These are phyloP conservation scores for Tanytarsus gracilentus DNA, from an alignment of 2,888 invertebrate genomes.

Conservation along the genomic window DNA sequence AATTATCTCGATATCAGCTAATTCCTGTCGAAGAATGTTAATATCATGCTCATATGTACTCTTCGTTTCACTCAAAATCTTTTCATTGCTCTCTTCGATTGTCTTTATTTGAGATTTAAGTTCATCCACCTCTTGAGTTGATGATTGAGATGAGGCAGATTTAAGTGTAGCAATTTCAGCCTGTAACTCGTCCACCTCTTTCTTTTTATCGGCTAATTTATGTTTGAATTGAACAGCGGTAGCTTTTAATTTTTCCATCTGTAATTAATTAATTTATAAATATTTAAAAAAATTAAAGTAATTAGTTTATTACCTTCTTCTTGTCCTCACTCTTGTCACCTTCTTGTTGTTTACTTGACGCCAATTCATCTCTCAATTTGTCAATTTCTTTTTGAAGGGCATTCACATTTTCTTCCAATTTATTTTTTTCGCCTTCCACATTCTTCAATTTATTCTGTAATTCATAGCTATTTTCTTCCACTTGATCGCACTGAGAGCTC, in stretches of 20 bases:
- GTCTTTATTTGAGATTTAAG: slow-evolving; percentile 24
- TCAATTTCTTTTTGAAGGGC: not conserved
- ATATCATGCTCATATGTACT: slow-evolving; percentile 29
- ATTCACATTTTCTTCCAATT: not conserved
- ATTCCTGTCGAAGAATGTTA: slow-evolving; percentile 28
- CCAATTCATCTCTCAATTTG: not conserved
- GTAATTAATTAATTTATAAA: not conserved
- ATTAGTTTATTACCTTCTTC: slow-evolving; percentile 1
- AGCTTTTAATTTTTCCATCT: slow-evolving; percentile 20
- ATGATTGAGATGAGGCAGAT: slow-evolving; percentile 33
- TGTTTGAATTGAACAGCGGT: slow-evolving; percentile 17
- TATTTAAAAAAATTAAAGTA: slow-evolving; percentile 1
- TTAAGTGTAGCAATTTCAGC: slow-evolving; percentile 17
- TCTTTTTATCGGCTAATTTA: slow-evolving; percentile 33
- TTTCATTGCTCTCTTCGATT: not conserved
- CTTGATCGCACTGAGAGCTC: slow-evolving; percentile 38
- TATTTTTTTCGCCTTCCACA: not conserved
- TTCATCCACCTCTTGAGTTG: slow-evolving; percentile 13
- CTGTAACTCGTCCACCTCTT: slow-evolving; percentile 35
- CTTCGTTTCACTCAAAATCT: slow-evolving; percentile 5
- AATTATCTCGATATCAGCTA: slow-evolving; percentile 23
- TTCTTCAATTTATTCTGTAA: not conserved
- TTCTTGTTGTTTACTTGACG: not conserved
- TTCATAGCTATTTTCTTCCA: slow-evolving; percentile 32
- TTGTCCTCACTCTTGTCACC: slow-evolving; percentile 4